A percentile compares a stretch with the other conserved stretches of the same genome.
Conservation (phyloP, 1,140 invertebrate genomes). For the Lucilia sericata region DNA sequence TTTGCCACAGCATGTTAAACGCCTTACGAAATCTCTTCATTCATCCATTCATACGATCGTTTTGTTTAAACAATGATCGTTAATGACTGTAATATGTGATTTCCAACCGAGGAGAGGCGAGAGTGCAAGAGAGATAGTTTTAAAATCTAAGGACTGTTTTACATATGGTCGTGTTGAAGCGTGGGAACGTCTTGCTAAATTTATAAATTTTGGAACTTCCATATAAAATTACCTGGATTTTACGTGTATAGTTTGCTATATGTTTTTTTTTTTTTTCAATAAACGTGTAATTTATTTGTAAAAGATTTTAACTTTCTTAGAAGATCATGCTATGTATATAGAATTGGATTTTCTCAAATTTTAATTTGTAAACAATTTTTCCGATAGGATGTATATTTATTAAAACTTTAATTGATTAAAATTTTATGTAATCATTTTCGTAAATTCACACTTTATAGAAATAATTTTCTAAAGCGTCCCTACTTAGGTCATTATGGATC, state of each 20-base stretch:
- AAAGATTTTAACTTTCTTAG: too few relatives aligned
- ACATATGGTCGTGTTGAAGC: conserved; percentile 12
- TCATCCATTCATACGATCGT: conserved; percentile 7
- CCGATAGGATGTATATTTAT: too few relatives aligned
- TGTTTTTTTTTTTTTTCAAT: neutral
- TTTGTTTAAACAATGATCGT: conserved; percentile 32
- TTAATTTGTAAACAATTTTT: too few relatives aligned
- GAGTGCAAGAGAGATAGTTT: neutral
- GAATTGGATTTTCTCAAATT: too few relatives aligned
- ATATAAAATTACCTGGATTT: conserved; percentile 4
- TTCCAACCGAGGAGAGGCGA: neutral
- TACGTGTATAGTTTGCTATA: neutral
- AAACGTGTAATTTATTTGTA: too few relatives aligned
- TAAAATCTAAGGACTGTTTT: conserved; percentile 8
- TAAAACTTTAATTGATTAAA: too few relatives aligned
- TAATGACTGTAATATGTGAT: conserved; percentile 42
- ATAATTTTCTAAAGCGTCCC: too few relatives aligned
- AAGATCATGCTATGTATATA: too few relatives aligned
- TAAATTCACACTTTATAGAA: too few relatives aligned
- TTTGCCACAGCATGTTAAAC: conserved; percentile 37
- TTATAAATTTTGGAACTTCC: neutral
- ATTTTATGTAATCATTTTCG: too few relatives aligned
- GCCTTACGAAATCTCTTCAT: conserved; percentile 33
- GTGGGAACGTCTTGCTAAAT: conserved; percentile 21
- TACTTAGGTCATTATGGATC: too few relatives aligned